Evolutionary conservation across 2,888 invertebrate genomes (phyloP), one percentile per base, ranked within the genome.

Genomic region (Acanthosepion lycidas): DNA sequence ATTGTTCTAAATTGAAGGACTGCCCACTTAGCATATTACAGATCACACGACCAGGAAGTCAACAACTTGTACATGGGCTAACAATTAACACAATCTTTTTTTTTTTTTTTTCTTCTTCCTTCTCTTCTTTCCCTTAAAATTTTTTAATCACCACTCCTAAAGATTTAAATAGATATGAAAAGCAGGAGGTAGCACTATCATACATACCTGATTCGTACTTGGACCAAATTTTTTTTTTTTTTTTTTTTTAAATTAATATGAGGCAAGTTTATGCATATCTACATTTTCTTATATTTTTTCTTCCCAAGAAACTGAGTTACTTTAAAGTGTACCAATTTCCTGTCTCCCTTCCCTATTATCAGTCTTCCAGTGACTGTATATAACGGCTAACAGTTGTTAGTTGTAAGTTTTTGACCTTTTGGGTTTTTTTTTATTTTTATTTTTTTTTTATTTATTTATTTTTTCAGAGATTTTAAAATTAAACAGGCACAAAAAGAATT

Each of bases 21-120:
- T 93, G 49, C n/a, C 93, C 93, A 93, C 93, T 93, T 93, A 93
- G 53, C 28, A n/a, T 93, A 49, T 93, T 93, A 53, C 48, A 53
- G 93, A 93, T 93, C 93, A 93, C 28, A 93, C 28, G 53, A 53
- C 53, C 51, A 93, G 93, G 93, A 93, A 93, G 93, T 93, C 2
- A 78, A 78, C n/a, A 78, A 78, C 78, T 78, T 78, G 78, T 78
- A 78, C 78, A 78, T 78, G 78, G 78, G 78, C 78, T n/a, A 78
- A 78, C 78, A 78, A 78, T 78, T 78, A 78, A 59, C 59, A 59
- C 59, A 59, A 78, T 78, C 78, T 78, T 78, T 3, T 15, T n/a
- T 78, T 15, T 18, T n/a, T 78, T 1, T 5, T 78, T 15, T n/a
- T 78, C n/a, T 8, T n/a, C 18, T 12, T 15, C 6, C 78, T 33